Evolutionary conservation across 30 jellyfish, hydroid and myxozoan genomes (phyloP), one percentile per base, ranked within the genome.

Genomic region (Catostylus mosaicus): DNA sequence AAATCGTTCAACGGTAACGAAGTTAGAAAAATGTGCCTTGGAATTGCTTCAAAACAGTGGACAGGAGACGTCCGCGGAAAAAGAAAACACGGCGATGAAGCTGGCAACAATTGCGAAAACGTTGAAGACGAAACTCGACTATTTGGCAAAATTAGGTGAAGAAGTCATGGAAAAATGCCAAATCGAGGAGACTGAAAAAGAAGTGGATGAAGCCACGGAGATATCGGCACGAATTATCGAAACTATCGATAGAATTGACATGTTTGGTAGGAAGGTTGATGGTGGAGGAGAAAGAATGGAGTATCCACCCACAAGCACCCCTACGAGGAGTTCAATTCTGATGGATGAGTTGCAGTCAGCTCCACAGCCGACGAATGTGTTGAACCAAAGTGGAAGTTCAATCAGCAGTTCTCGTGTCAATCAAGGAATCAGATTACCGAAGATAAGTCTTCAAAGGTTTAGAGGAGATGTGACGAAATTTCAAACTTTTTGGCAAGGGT

Each of bases 341-440:
- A 60, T 14, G 29, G 27, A 14, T 60, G 73, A 9, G 73, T 9
- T 60, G 23, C 73, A 60, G 23, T 12, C 26, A 60, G 64, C 64
- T 66, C 27, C 59, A 66, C 78, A 18, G 31, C 78, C 65, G 26
- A 66, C 26, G 26, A 12, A 7, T 6, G 27, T 66, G 78, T 29
- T 66, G 59, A 66, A 66, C 26, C 65, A 12, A 31, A 66, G 78
- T 66, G 78, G 78, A 66, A 35, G 78, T 66, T 66, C 78, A 29
- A 66, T 14, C 62, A 48, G 62, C n/a, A 48, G 62, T 48, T 48
- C 62, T 48, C 73, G 27, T 9, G 9, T 12, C 73, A 60, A 29
- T 60, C 73, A 60, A 60, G 73, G 73, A 60, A 27, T 60, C 26
- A 60, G 26, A 60, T 60, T 60, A 23, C 73, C 23, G 73, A 60